Evolutionary conservation across 2,797 vertebrate genomes (phyloP), one percentile per base, ranked within the genome.

Genomic region (Synaphobranchus kaupii): DNA sequence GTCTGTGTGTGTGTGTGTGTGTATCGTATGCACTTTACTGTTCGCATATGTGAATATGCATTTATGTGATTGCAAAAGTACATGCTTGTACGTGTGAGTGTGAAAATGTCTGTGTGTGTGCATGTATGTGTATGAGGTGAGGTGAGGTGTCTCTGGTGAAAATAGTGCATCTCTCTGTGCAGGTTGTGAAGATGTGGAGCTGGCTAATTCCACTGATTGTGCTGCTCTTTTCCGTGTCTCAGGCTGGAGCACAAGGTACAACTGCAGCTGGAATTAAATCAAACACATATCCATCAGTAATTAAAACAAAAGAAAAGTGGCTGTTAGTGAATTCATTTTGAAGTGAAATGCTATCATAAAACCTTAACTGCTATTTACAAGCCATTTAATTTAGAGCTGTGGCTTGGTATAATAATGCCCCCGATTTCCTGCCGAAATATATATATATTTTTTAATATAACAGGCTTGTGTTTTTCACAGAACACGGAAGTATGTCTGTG

Each of bases 141-240:
- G 81, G 60, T 25, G 0, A 68, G 58, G 17, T 68, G 63, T 28
- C 63, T 68, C 22, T 44, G 8, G 13, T 39, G 4, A 10, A 50
- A 10, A 66, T 76, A 48, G 56, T 20, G 17, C 56, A 58, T 83
- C 28, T 83, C 52, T 76, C 60, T 89, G 13, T 71, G 17, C 89
- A 94, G 94, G 92, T 90, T 90, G 86, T 92, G 89, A 96, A 95
- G 91, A 96, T 96, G 95, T 92, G 93, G 94, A 87, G 88, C 89
- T 92, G 91, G 90, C 54, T 91, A 76, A 68, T 94, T 58, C 76
- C 85, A 56, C 84, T 91, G 86, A 84, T 76, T 10, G 84, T 93
- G 66, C 92, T 95, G 87, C 90, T 95, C 85, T 91, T 85, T 22
- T 91, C 73, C 31, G 39, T 93, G 56, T 90, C 88, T 86, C 88